phyloP scores from a whole-genome alignment of 2,113 vertebrate genomes.

The Zapornia atra region DNA sequence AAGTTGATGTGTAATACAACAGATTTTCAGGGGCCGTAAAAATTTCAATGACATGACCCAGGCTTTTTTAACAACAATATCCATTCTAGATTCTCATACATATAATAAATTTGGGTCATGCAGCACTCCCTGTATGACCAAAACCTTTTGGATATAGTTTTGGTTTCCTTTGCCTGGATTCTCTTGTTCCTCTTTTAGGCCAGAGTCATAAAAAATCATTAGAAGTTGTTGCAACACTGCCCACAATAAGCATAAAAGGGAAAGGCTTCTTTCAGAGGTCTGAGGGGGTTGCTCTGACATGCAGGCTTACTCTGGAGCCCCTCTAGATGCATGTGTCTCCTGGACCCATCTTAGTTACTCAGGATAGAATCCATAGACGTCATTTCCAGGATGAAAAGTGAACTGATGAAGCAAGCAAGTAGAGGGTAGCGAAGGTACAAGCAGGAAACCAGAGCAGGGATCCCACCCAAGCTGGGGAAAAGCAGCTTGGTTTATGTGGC shows the following conservation, averaged over 20 bases:
- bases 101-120: background rate
- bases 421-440: background rate
- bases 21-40: too few species aligned
- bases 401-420: background rate
- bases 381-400: slow-evolving; percentile 40
- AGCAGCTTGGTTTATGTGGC: background rate
- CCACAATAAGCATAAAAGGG: background rate
- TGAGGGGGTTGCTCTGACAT: background rate
- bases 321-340: background rate
- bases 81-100: background rate
- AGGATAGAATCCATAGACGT: background rate
- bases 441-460: background rate
- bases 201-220: background rate
- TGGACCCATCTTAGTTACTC: slow-evolving; percentile 31
- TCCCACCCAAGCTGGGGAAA: background rate
- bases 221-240: background rate
- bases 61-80: background rate
- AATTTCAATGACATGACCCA: too few species aligned
- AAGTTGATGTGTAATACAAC: background rate
- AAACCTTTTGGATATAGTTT: background rate
- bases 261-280: background rate
- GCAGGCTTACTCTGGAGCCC: background rate
- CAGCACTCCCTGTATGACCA: background rate
- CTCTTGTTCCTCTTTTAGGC: background rate
- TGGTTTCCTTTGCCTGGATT: background rate